Evolutionary conservation across 2,888 invertebrate species (phyloP).

Genomic region (Cremastinae sp.): DNA sequence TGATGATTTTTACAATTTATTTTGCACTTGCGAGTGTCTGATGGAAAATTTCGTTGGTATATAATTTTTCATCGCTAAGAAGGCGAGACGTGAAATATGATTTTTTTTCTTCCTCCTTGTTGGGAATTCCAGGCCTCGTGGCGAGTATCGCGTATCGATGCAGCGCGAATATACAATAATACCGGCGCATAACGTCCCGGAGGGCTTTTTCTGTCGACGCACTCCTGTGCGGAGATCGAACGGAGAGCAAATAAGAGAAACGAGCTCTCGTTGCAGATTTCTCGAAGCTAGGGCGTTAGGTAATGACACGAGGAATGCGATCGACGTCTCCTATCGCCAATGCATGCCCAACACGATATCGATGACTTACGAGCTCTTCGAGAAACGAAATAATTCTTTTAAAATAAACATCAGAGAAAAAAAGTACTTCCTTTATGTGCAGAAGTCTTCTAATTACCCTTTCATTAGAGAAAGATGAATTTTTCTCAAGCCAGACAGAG

Average conservation of each 20-base stretch:
- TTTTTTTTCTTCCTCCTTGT: constrained; percentile 49
- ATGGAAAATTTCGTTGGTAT: constrained; percentile 27
- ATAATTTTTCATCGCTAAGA: constrained; percentile 19
- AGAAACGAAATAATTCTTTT: constrained; percentile 18
- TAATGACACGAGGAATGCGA: constrained; percentile 58
- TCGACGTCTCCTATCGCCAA: constrained; percentile 33
- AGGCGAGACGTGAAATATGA: constrained; percentile 28
- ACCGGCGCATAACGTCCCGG: constrained; percentile 18
- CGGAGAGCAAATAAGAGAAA: constrained; percentile 51
- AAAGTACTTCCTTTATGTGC: too few species aligned
- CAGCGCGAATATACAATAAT: constrained; percentile 12
- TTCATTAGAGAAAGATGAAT: too few species aligned
- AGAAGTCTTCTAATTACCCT: too few species aligned
- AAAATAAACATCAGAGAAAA: too few species aligned
- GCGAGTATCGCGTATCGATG: constrained; percentile 45
- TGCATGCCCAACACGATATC: constrained; percentile 6
- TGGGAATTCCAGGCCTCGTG: constrained; percentile 48
- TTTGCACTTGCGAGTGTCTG: neutral
- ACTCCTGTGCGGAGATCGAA: constrained; percentile 4
- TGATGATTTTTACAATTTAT: too few species aligned
- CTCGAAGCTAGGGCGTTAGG: constrained; percentile 56
- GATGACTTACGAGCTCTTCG: neutral
- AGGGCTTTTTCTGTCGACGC: constrained; percentile 51
- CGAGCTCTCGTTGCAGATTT: constrained; percentile 51
- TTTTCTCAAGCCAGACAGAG: too few species aligned